A percentile compares a stretch with the other conserved stretches of the same genome.
Evolutionary conservation across 2,797 vertebrate genomes (phyloP).

Genomic region (Urosaurus nigricauda): DNA sequence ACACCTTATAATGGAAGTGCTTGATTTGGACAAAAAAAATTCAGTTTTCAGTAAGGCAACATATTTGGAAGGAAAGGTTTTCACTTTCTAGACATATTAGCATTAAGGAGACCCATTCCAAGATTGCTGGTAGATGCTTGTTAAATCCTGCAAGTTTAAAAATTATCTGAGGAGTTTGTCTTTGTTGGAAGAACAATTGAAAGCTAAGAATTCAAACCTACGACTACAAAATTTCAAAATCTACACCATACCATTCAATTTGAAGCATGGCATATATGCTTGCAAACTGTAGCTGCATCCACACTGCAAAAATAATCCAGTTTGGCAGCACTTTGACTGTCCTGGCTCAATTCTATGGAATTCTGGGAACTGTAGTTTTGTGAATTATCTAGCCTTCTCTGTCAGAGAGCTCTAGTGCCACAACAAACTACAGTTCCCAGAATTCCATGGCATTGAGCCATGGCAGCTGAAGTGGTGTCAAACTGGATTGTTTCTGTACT

Average conservation of each 20-base stretch:
- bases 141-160: neutral
- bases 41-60: neutral
- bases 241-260: neutral
- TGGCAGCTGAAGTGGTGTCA: too few relatives aligned
- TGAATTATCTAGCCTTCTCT: too few relatives aligned
- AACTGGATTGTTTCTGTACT: too few relatives aligned
- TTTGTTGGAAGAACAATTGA: neutral
- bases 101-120: neutral
- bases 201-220: neutral
- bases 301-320: too few relatives aligned
- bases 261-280: neutral
- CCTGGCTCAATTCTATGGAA: too few relatives aligned
- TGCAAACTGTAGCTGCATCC: too few relatives aligned
- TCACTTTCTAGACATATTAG: neutral
- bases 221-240: neutral
- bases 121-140: neutral
- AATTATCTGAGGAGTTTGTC: neutral
- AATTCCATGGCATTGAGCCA: too few relatives aligned
- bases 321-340: too few relatives aligned
- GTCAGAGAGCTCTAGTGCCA: too few relatives aligned
- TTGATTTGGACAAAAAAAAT: neutral
- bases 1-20: neutral
- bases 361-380: too few relatives aligned
- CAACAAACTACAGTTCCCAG: too few relatives aligned
- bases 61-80: neutral